These are phyloP conservation scores for Zootermopsis nevadensis DNA, from an alignment of 2,888 invertebrate species.

Conservation along the genomic window DNA sequence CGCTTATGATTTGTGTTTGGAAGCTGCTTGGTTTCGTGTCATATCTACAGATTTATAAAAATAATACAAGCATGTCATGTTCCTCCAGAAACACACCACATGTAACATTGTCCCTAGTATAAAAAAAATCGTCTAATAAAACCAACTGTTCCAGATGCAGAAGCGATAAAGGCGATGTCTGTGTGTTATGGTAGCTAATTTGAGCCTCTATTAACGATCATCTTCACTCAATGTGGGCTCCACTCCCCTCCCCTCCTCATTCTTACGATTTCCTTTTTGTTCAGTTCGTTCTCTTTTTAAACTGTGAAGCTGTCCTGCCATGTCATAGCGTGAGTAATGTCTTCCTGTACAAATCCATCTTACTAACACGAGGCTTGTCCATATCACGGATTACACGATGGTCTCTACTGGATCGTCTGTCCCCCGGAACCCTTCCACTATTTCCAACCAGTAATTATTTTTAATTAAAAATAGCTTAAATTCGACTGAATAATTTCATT, in stretches of 20 bases:
- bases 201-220: conserved; percentile 46
- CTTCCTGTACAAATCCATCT: conserved; percentile 50
- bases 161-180: conserved; percentile 33
- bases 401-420: conserved; percentile 10
- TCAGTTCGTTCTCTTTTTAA: conserved; percentile 11
- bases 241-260: not conserved
- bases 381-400: conserved; percentile 9
- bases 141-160: conserved; percentile 35
- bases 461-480: conserved; percentile 36
- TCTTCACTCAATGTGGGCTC: conserved; percentile 44
- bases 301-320: conserved; percentile 19
- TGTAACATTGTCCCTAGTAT: conserved; percentile 24
- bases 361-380: conserved; percentile 28
- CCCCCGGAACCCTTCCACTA: not conserved
- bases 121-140: conserved; percentile 26
- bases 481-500: conserved; percentile 24
- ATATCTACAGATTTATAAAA: too few species aligned
- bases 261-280: conserved; percentile 35
- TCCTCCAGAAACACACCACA: conserved; percentile 10
- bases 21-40: too few species aligned
- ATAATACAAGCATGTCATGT: too few species aligned
- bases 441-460: conserved; percentile 28
- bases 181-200: conserved; percentile 42
- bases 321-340: conserved; percentile 51
- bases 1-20: too few species aligned